Conservation (phyloP, 2,888 invertebrate species). For the Hypsopygia costalis region DNA sequence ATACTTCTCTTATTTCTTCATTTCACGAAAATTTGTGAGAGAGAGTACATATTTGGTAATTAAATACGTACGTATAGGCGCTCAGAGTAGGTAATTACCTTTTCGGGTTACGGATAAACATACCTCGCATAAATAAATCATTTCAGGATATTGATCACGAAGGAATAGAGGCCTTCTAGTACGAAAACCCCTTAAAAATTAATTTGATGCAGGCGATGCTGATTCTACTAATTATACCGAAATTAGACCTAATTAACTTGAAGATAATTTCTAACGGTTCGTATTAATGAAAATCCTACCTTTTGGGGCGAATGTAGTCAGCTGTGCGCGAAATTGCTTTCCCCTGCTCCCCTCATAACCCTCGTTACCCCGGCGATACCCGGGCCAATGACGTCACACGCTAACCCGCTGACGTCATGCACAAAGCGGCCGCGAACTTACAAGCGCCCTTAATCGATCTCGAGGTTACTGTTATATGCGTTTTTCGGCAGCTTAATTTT, state of each 20-base stretch:
- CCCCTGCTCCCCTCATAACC: conserved; percentile 37
- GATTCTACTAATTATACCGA: background rate
- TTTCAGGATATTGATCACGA: too few species aligned
- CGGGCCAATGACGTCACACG: conserved; percentile 61
- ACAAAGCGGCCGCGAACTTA: conserved; percentile 59
- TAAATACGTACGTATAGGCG: too few species aligned
- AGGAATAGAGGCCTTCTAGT: too few species aligned
- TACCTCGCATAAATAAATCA: too few species aligned
- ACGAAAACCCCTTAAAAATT: too few species aligned
- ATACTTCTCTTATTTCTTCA: too few species aligned
- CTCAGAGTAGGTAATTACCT: too few species aligned
- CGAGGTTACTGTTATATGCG: conserved; percentile 42
- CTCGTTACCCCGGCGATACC: conserved; percentile 35
- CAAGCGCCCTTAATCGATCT: conserved; percentile 66
- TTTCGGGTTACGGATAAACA: too few species aligned
- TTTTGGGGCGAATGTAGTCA: conserved; percentile 57
- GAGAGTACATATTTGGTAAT: too few species aligned
- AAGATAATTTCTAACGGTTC: conserved; percentile 13
- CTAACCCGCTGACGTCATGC: conserved; percentile 63
- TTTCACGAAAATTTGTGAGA: too few species aligned
- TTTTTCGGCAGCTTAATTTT: background rate
- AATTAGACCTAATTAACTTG: conserved; percentile 5
- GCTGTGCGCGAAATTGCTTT: conserved; percentile 67
- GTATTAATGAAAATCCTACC: conserved; percentile 26
- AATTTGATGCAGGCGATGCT: too few species aligned